Evolutionary conservation across 2,888 invertebrate species (phyloP), one percentile per base, ranked within the genome.

Genomic region (Gortyna flavago): DNA sequence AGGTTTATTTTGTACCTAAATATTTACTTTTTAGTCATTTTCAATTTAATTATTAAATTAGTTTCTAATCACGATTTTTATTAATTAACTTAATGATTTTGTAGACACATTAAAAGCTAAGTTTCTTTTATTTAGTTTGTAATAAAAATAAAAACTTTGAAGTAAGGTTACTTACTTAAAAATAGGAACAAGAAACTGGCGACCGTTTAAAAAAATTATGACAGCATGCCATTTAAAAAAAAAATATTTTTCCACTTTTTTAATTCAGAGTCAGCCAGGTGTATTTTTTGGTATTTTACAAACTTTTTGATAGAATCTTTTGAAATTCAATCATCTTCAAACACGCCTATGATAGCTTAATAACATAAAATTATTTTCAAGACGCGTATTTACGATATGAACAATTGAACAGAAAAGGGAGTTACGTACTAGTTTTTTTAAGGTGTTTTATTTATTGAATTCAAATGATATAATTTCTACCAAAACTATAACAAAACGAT

Each of bases 401-500:
- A 38, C 51, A 21, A 8, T 21, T 21, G 51, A 51, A 51, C 2
- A 51, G 21, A 51, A 51, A 51, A 21, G 7, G 8, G 21, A 21
- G 3, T 51, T 48, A 48, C 48, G 18, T 48, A 16, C 51, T 51
- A 21, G 51, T 21, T 51, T 51, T 48, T 51, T 51, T 25, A 21
- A 51, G 0, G 2, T 51, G 21, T 51, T 21, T 51, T 51, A 51
- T 51, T 51, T 21, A 51, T 51, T 44, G 21, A 51, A 21, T 51
- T 21, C 21, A 51, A 44, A 44, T 44, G 44, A 13, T 16, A 44
- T 44, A 0, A 44, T 44, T 44, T 57, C 16, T 29, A n/a, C 38
- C 9, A 67, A 66, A 16, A 62, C 29, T 38, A 35, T 35, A 35
- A 61, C 29, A 54, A 74, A 65, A 44, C 16, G 9, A 80, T 59